Conservation (phyloP, 2,797 vertebrate genomes). For the Chrysocyon brachyurus region DNA sequence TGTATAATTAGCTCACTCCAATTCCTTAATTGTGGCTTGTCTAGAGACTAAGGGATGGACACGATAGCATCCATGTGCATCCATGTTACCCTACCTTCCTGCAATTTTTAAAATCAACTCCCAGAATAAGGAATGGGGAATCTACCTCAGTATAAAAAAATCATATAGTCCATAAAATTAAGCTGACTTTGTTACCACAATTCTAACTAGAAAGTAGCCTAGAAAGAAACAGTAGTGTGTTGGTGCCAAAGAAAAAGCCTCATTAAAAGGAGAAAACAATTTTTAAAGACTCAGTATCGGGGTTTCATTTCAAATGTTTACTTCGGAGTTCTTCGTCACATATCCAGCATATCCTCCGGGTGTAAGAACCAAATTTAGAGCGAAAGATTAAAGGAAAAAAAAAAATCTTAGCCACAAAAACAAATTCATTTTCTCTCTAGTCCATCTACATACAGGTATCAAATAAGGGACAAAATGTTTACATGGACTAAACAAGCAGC, state of each 20-base stretch:
- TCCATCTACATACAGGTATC: background rate
- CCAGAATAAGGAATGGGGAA: slow-evolving; percentile 13
- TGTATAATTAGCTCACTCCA: slow-evolving; percentile 69
- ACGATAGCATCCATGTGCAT: background rate
- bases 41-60: background rate
- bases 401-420: slow-evolving; percentile 43
- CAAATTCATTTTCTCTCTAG: slow-evolving; percentile 40
- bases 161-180: slow-evolving; percentile 30
- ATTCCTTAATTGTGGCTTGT: slow-evolving; percentile 60
- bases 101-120: slow-evolving; percentile 47
- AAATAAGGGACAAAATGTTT: slow-evolving; percentile 33
- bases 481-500: background rate
- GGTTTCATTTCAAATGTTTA: slow-evolving; percentile 59
- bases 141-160: background rate
- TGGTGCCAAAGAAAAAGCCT: slow-evolving; percentile 30
- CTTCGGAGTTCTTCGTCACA: slow-evolving; percentile 52
- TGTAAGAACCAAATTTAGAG: slow-evolving; percentile 38
- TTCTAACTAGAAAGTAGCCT: slow-evolving; percentile 15
- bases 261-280: slow-evolving; percentile 65
- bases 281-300: background rate
- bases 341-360: slow-evolving; percentile 15
- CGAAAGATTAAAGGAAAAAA: slow-evolving; percentile 56
- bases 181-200: slow-evolving; percentile 32
- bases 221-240: background rate
- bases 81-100: background rate